These are phyloP conservation scores for Helicoverpa armigera DNA, from an alignment of 1,140 invertebrate genomes.

Conservation along the genomic window DNA sequence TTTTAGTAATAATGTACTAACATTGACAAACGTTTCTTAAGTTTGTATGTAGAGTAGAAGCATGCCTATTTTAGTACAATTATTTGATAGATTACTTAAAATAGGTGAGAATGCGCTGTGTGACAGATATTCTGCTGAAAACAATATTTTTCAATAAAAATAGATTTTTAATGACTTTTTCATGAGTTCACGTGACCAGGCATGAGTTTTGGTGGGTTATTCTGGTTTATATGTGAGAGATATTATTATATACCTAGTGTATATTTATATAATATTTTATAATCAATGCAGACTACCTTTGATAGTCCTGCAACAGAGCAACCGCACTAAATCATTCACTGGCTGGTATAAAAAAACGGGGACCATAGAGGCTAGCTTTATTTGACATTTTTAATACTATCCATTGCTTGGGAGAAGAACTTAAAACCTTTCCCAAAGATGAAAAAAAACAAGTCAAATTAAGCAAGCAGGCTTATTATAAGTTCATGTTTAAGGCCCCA, in stretches of 20 bases:
- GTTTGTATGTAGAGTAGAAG: constrained; percentile 75
- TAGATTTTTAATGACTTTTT: constrained; percentile 3
- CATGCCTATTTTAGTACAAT: constrained; percentile 86
- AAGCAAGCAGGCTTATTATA: too few species aligned
- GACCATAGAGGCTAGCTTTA: background rate
- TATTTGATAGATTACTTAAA: constrained; percentile 75
- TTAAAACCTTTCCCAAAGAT: too few species aligned
- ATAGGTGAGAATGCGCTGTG: constrained; percentile 72
- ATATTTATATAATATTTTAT: constrained; percentile 41
- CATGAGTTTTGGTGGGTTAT: constrained; percentile 9
- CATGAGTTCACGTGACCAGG: background rate
- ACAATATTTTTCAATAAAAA: background rate
- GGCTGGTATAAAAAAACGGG: background rate
- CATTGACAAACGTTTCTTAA: constrained; percentile 71
- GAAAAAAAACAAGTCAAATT: too few species aligned
- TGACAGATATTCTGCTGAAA: constrained; percentile 54
- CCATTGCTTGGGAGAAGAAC: too few species aligned
- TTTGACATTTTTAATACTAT: background rate
- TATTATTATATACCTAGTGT: constrained; percentile 33
- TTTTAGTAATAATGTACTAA: constrained; percentile 81
- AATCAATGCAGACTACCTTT: constrained; percentile 4
- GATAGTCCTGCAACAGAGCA: constrained; percentile 25
- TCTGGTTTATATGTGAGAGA: constrained; percentile 32
- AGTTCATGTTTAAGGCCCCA: too few species aligned
- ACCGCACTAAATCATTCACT: background rate